phyloP scores from a whole-genome alignment of 2,113 vertebrate species.

The Nipponia nippon region DNA sequence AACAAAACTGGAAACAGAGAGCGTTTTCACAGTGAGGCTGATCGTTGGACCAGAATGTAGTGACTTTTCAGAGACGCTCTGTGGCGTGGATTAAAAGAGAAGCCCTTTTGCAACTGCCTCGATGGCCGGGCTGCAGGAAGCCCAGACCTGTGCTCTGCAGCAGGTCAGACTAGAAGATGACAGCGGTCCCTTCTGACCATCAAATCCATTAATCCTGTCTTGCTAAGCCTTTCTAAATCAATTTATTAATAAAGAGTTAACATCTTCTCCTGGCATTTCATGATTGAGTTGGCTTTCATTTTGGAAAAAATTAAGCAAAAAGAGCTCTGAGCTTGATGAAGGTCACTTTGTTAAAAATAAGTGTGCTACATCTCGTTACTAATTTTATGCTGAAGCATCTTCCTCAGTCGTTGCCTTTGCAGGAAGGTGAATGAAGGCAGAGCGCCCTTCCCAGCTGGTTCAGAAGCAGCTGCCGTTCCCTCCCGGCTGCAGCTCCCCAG shows the following conservation, averaged over 20 bases:
- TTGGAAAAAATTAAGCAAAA: not conserved
- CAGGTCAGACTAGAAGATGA: not conserved
- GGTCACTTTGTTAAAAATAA: slow-evolving; percentile 37
- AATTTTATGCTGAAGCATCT: not conserved
- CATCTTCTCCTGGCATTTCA: not conserved
- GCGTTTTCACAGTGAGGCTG: not conserved
- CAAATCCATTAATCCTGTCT: slow-evolving; percentile 33
- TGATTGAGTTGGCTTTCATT: slow-evolving; percentile 25
- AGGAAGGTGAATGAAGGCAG: not conserved
- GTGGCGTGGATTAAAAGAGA: not conserved
- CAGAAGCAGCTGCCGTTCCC: not conserved
- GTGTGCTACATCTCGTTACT: not conserved
- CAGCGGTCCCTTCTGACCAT: not conserved
- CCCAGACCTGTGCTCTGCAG: not conserved
- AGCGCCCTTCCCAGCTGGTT: not conserved
- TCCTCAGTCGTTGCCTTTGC: not conserved
- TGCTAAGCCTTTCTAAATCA: slow-evolving; percentile 28
- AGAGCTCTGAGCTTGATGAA: not conserved
- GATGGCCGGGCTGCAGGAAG: not conserved
- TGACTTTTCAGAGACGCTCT: not conserved
- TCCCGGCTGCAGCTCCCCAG: not conserved
- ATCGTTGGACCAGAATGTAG: not conserved
- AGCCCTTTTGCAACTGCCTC: not conserved
- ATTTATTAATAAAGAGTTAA: slow-evolving; percentile 56
- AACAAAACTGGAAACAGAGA: not conserved